A percentile compares a stretch with the other conserved stretches of the same genome.
Conservation (phyloP, 2,113 vertebrate genomes). For the Phoenicopterus ruber region DNA sequence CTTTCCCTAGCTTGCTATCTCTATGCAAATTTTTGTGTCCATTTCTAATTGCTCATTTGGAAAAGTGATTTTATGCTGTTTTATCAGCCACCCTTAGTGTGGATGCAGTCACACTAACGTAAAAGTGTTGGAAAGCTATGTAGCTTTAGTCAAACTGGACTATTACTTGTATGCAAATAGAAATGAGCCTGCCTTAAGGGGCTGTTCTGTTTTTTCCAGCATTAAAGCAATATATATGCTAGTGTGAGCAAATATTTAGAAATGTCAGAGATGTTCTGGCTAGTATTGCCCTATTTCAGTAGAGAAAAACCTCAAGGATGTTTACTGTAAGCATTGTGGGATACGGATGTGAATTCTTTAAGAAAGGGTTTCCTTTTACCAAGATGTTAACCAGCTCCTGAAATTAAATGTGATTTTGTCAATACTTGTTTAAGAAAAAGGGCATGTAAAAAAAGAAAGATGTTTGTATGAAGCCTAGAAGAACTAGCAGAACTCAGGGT, state of each 20-base stretch:
- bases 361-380: not conserved
- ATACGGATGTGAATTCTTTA: not conserved
- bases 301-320: not conserved
- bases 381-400: not conserved
- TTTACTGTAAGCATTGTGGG: not conserved
- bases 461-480: not conserved
- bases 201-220: not conserved
- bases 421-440: not conserved
- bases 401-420: not conserved
- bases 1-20: constrained; percentile 53
- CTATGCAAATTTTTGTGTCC: constrained; percentile 56
- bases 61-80: constrained; percentile 45
- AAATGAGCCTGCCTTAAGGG: constrained; percentile 27
- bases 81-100: constrained; percentile 15
- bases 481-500: not conserved
- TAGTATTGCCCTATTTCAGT: not conserved
- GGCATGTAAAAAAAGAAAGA: not conserved
- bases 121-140: not conserved
- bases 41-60: constrained; percentile 62
- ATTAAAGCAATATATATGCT: constrained; percentile 15
- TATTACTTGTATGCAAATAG: constrained; percentile 34
- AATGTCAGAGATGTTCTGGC: not conserved
- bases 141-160: constrained; percentile 17
- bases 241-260: constrained; percentile 31
- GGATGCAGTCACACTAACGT: not conserved